Conservation (phyloP, 2,797 vertebrate genomes). For the Channallabes apus region DNA sequence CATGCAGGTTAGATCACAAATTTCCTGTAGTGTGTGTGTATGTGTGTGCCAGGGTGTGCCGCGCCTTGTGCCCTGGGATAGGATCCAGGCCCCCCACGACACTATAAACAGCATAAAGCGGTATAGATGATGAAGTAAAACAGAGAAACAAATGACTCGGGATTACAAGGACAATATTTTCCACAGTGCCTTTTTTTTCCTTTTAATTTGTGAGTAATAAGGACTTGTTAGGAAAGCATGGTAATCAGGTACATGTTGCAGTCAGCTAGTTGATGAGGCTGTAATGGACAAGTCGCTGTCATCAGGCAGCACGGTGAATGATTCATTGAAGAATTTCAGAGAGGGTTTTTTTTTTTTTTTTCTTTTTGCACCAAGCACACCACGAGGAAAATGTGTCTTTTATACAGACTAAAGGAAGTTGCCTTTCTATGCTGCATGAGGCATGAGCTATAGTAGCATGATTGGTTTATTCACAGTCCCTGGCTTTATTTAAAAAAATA, state of each 20-base stretch:
- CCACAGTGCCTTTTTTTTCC: not conserved
- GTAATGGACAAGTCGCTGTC: not conserved
- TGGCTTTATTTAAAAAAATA: not conserved
- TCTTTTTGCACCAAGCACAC: not conserved
- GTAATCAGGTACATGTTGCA: not conserved
- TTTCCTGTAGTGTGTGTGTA: too few relatives aligned
- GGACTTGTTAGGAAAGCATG: not conserved
- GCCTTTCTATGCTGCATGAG: not conserved
- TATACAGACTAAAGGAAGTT: not conserved
- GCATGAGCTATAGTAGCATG: not conserved
- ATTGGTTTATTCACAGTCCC: not conserved
- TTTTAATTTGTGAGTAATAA: not conserved
- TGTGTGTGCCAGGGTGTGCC: too few relatives aligned
- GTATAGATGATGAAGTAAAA: too few relatives aligned
- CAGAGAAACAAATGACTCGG: not conserved
- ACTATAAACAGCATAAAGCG: too few relatives aligned
- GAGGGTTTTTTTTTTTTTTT: not conserved
- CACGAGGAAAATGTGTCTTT: not conserved
- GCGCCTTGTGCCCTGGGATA: too few relatives aligned
- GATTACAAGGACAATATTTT: conserved; percentile 1
- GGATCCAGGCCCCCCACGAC: too few relatives aligned
- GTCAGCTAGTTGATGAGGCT: not conserved
- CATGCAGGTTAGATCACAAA: too few relatives aligned
- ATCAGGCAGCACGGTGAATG: not conserved
- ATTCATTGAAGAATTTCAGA: not conserved